These are phyloP conservation scores for Phyllotreta striolata DNA, from an alignment of 2,888 invertebrate species.

Conservation along the genomic window DNA sequence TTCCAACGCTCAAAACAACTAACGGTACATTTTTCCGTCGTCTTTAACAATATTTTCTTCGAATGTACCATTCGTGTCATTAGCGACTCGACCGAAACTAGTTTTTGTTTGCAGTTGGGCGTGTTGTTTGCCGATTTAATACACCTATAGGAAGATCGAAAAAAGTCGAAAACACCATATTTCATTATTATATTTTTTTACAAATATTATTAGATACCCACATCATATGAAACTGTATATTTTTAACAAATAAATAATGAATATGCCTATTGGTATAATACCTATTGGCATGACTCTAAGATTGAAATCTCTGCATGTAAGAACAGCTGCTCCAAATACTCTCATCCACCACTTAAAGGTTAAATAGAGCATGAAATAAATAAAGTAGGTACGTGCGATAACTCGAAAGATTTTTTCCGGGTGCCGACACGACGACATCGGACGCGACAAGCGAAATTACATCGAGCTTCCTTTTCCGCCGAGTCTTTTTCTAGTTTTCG, in stretches of 20 bases:
- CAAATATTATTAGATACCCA: no score
- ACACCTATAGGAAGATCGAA: not conserved
- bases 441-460: constrained; percentile 24
- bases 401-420: constrained; percentile 3
- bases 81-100: constrained; percentile 24
- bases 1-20: constrained; percentile 13
- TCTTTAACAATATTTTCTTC: constrained; percentile 17
- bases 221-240: no score
- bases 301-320: no score
- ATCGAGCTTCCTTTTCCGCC: constrained; percentile 27
- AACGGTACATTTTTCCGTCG: constrained; percentile 25
- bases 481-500: constrained; percentile 28
- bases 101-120: constrained; percentile 19
- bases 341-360: no score
- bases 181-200: no score
- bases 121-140: constrained; percentile 20
- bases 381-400: no score
- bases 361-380: no score
- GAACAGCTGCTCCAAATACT: no score
- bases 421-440: constrained; percentile 21
- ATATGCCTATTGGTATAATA: no score
- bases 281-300: no score
- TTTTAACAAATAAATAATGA: no score
- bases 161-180: no score
- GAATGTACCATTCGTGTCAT: constrained; percentile 26